Base-by-base conservation (phyloP, 1,140 invertebrate genomes). In the Diachasma alloeum region DNA sequence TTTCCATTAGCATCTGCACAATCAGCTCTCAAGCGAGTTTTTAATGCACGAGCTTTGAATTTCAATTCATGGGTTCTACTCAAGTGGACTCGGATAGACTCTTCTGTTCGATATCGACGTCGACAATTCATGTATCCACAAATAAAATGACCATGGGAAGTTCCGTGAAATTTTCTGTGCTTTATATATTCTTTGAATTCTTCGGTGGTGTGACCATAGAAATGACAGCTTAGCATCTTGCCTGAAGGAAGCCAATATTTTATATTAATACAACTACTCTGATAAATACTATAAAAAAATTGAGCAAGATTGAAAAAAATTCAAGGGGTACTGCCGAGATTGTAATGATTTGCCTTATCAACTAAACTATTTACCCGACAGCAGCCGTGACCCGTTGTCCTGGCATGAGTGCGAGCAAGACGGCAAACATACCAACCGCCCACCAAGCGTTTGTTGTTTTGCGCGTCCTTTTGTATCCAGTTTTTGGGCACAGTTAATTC, bases 221-320 rank as follows among this genome's bases (percentile, higher is more conserved):
- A 75, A 53, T 39, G 24, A 72, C 71, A 72, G 17, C 56, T 6
- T 36, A 72, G 46, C 71, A 39, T 72, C 26, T 72, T 72, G 17
- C 24, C 56, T 59, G 56, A 17, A 59, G 24, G 56, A 59, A 59
- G 56, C 24, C 24, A 59, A 59, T 48, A 48, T 48, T 48, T n/a
- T n/a, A 4, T 48, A 8, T 48, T n/a, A 48, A n/a, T 48, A 48
- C 5, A 48, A 48, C 13, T 48, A 4, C 4, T 4, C n/a, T 13
- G 44, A 48, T 15, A 11, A 48, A 48, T 48, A 8, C 5, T n/a
- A 6, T 44, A 1, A 17, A 22, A 48, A 48, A 48, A n/a, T 48
- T n/a, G n/a, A n/a, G n/a, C n/a, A n/a, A n/a, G n/a, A n/a, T n/a
- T n/a, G n/a, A n/a, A n/a, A n/a, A n/a, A n/a, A n/a, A n/a, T n/a